Conservation (phyloP, 2,888 invertebrate species). For the Drepanosiphum platanoidis region DNA sequence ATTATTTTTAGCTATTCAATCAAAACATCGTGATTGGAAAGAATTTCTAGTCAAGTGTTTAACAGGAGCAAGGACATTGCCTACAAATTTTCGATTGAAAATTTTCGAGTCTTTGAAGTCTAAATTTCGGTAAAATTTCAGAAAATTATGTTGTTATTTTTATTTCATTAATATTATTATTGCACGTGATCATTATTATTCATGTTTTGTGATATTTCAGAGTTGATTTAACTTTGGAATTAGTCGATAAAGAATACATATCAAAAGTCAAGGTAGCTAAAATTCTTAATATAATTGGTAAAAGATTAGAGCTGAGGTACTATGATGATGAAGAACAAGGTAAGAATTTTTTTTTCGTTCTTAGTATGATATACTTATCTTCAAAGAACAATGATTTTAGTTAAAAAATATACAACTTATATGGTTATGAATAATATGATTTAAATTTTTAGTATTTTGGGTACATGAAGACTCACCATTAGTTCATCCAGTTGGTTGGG, state of each 20-base stretch:
- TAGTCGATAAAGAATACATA: slow-evolving; percentile 95
- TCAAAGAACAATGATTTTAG: neutral
- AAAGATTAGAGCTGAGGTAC: slow-evolving; percentile 89
- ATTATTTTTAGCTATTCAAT: slow-evolving; percentile 77
- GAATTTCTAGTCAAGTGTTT: slow-evolving; percentile 90
- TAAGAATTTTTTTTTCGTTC: neutral
- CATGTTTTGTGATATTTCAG: slow-evolving; percentile 67
- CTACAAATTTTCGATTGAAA: slow-evolving; percentile 90
- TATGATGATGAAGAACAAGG: slow-evolving; percentile 75
- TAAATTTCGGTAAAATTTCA: slow-evolving; percentile 72
- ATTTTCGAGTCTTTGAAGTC: slow-evolving; percentile 85
- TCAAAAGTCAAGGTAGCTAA: slow-evolving; percentile 92
- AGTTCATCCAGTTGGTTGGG: slow-evolving; percentile 98
- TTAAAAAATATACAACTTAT: neutral
- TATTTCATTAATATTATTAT: neutral
- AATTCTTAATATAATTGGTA: slow-evolving; percentile 90
- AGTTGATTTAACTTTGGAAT: slow-evolving; percentile 86
- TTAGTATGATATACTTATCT: neutral
- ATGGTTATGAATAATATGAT: slow-evolving; percentile 4
- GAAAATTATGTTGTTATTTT: slow-evolving; percentile 15
- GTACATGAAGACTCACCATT: slow-evolving; percentile 95
- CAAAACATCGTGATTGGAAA: slow-evolving; percentile 96
- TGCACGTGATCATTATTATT: no score
- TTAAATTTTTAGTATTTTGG: slow-evolving; percentile 79
- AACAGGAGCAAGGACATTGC: slow-evolving; percentile 94